Conservation (phyloP, 2,797 vertebrate genomes). For the Microctenopoma steveboyesi region DNA sequence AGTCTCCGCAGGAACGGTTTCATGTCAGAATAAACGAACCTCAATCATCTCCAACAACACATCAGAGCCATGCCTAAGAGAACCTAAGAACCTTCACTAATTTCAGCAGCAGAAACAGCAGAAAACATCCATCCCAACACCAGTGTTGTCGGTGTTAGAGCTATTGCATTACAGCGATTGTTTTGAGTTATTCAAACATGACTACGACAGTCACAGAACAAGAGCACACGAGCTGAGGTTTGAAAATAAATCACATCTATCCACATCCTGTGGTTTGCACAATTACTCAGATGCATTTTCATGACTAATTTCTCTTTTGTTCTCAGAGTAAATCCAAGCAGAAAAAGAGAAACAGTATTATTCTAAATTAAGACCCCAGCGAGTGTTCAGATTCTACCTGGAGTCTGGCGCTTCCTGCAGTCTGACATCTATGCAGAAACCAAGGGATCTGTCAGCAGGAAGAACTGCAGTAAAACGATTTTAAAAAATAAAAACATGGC, state of each 20-base stretch:
- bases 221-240: not conserved
- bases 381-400: constrained; percentile 17
- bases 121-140: constrained; percentile 9
- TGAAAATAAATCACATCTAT: constrained; percentile 14
- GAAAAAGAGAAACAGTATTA: not conserved
- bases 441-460: not conserved
- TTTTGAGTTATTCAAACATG: not conserved
- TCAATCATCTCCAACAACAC: not conserved
- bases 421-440: not conserved
- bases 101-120: not conserved
- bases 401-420: constrained; percentile 15
- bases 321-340: constrained; percentile 14
- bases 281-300: not conserved
- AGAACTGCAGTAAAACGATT: constrained; percentile 1
- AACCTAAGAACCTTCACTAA: not conserved
- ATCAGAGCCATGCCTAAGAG: not conserved
- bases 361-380: constrained; percentile 15
- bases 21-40: constrained; percentile 1
- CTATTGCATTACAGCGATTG: not conserved
- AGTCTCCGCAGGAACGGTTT: not conserved
- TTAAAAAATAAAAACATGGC: constrained; percentile 8
- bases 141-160: not conserved
- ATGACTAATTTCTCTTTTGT: constrained; percentile 15
- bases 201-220: not conserved
- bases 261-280: not conserved